Evolutionary conservation across 2,888 invertebrate species (phyloP), one percentile per base, ranked within the genome.

Genomic region (Ormyrus nitidulus): DNA sequence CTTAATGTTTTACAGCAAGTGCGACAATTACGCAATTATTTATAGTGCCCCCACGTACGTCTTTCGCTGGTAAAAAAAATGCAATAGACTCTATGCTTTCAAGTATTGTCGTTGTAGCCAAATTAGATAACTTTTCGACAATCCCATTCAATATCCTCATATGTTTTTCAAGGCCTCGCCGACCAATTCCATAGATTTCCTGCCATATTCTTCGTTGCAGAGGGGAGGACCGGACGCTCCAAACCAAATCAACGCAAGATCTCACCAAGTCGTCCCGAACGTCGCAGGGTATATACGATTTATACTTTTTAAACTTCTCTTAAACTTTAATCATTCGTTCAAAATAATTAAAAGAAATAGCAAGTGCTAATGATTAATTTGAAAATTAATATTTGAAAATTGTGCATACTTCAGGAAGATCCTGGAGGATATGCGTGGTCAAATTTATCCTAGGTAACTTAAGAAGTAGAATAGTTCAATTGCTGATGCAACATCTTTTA

Each of bases 141-240:
- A 44, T 19, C 34, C 49, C 62, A 49, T 19, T 70, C 34, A 65
- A 70, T 75, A 65, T 53, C 58, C 48, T 44, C 48, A 13, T 75
- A 72, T 76, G n/a, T 64, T 79, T 75, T 81, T 81, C 59, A 86
- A 91, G 91, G 90, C 90, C 65, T 91, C 92, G 74, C 92, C 91
- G 77, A 91, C 91, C 66, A 91, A 91, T 87, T 92, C 92, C 81
- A 91, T 91, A 83, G 93, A 93, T 88, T 92, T 92, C 88, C 90
- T 93, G 86, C 93, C 93, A 56, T 93, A 93, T 87, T 92, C 93
- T 84, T 92, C 93, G 66, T 91, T 93, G 81, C 93, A 93, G 85
- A 91, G 91, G 9, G 86, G 85, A 77, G 86, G 88, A 53, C 91
- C 91, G 65, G 92, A 92, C 61, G 92, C 92, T 84, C 91, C 92